A percentile compares a stretch with the other conserved stretches of the same genome.
These are phyloP conservation scores for Synergus umbraculus DNA, from an alignment of 2,888 invertebrate genomes.

Conservation along the genomic window DNA sequence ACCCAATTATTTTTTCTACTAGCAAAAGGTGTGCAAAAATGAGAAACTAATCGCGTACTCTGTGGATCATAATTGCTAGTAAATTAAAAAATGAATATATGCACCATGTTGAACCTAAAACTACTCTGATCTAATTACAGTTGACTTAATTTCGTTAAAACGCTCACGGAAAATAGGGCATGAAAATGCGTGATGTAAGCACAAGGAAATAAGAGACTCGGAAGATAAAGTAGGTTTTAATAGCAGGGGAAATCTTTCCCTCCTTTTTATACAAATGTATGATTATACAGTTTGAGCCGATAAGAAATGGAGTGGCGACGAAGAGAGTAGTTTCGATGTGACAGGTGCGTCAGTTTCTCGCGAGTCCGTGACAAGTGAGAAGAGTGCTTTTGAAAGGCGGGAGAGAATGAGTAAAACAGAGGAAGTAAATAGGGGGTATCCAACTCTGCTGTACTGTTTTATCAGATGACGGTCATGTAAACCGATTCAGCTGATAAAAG, in stretches of 20 bases:
- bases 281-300: not conserved
- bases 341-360: conserved; percentile 22
- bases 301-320: not conserved
- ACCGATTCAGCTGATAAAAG: conserved; percentile 68
- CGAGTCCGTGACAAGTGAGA: conserved; percentile 13
- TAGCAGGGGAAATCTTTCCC: not conserved
- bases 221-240: not conserved
- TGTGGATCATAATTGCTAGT: too few relatives aligned
- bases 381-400: not conserved
- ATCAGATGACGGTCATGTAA: conserved; percentile 70
- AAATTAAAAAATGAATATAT: too few relatives aligned
- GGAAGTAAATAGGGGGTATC: conserved; percentile 66
- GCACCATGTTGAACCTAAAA: too few relatives aligned
- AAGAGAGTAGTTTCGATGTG: not conserved
- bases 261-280: not conserved
- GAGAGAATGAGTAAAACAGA: conserved; percentile 41
- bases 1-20: too few relatives aligned
- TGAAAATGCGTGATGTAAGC: too few relatives aligned
- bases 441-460: conserved; percentile 57
- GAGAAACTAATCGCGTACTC: too few relatives aligned
- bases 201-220: not conserved
- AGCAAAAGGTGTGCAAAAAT: too few relatives aligned
- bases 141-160: too few relatives aligned
- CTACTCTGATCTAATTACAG: too few relatives aligned
- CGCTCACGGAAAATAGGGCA: too few relatives aligned